These are phyloP conservation scores for Fulica atra DNA, from an alignment of 2,113 vertebrate species.

Conservation along the genomic window DNA sequence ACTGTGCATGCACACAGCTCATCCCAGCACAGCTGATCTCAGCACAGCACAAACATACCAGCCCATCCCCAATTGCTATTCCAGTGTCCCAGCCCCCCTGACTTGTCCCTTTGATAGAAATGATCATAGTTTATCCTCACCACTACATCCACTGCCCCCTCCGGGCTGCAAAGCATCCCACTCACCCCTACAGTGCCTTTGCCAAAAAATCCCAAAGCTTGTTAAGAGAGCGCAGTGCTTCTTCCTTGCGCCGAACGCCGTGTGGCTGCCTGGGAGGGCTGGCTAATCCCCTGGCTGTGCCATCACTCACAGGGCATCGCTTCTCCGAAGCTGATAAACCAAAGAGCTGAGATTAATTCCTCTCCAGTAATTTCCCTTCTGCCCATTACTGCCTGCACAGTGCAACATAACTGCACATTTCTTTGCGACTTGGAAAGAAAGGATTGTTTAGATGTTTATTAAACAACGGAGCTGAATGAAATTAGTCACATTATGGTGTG, in stretches of 20 bases:
- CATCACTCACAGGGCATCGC: neutral
- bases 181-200: neutral
- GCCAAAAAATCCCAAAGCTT: neutral
- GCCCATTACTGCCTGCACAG: neutral
- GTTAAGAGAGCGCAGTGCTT: accelerated
- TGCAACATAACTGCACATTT: neutral
- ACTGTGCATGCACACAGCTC: neutral
- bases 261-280: accelerated
- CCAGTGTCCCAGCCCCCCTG: neutral
- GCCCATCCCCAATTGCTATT: accelerated
- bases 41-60: accelerated
- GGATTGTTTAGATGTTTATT: constrained; percentile 28
- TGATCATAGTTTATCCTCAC: neutral
- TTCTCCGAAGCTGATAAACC: neutral
- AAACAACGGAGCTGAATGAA: constrained; percentile 24
- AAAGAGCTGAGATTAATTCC: neutral
- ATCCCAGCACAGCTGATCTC: neutral
- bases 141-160: neutral
- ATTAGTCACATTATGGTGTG: constrained; percentile 22
- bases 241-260: neutral
- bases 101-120: neutral
- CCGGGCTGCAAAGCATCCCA: neutral
- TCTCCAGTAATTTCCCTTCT: neutral
- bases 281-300: neutral
- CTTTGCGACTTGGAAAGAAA: neutral